A percentile compares a stretch with the other conserved stretches of the same genome.
These are phyloP conservation scores for Rhinichthys klamathensis DNA, from an alignment of 2,113 vertebrate species.

Conservation along the genomic window DNA sequence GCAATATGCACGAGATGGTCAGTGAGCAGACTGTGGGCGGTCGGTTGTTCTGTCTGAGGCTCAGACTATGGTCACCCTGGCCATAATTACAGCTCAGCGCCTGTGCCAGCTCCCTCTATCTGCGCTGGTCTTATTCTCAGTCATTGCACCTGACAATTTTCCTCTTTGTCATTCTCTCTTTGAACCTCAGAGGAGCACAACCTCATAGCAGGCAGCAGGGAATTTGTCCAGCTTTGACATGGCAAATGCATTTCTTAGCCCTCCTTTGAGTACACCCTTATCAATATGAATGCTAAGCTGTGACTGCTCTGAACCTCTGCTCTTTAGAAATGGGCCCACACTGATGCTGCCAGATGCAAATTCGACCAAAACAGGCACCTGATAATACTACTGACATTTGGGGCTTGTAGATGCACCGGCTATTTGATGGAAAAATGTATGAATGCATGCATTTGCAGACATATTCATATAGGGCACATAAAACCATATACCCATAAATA, in stretches of 20 bases:
- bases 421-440: conserved; percentile 42
- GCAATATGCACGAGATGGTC: background rate
- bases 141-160: conserved; percentile 45
- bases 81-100: conserved; percentile 31
- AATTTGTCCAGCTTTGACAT: conserved; percentile 79
- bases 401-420: conserved; percentile 40
- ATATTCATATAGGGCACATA: conserved; percentile 32
- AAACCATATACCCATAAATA: conserved; percentile 37
- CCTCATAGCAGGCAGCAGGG: conserved; percentile 73
- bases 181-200: conserved; percentile 70
- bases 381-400: conserved; percentile 62
- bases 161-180: conserved; percentile 62
- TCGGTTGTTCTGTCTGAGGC: conserved; percentile 4
- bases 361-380: conserved; percentile 53
- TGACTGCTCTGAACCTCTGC: conserved; percentile 69
- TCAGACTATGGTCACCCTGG: conserved; percentile 18
- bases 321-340: conserved; percentile 54
- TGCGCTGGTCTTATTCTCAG: conserved; percentile 37
- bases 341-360: conserved; percentile 58
- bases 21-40: conserved; percentile 5
- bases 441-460: conserved; percentile 9
- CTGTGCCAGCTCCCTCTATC: conserved; percentile 22
- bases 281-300: conserved; percentile 73
- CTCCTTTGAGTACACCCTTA: conserved; percentile 77
- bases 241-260: conserved; percentile 69